These are phyloP conservation scores for Bufo gargarizans DNA, from an alignment of 2,113 vertebrate species.

Conservation along the genomic window DNA sequence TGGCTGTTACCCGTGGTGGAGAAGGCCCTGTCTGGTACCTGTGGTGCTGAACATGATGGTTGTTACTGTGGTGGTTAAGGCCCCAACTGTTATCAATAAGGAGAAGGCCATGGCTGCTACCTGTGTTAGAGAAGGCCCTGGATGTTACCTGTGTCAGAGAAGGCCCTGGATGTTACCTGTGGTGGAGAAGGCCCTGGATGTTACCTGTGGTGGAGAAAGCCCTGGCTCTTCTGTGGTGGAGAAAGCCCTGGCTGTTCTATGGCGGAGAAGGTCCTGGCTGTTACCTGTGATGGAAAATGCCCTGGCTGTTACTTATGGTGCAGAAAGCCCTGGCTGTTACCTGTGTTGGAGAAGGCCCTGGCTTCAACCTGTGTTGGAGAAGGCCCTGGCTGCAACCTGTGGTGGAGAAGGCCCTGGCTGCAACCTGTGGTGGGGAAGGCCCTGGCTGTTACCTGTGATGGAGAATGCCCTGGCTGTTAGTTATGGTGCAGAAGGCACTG, in stretches of 20 bases:
- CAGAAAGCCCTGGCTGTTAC: too few relatives aligned
- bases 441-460: neutral
- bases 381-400: neutral
- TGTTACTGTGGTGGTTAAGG: neutral
- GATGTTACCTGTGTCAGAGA: neutral
- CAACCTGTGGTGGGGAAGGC: neutral
- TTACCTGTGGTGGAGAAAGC: neutral
- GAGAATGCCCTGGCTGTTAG: neutral
- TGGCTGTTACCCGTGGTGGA: neutral
- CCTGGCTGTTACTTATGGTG: too few relatives aligned
- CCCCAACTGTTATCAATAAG: neutral
- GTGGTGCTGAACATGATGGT: too few relatives aligned
- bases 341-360: neutral
- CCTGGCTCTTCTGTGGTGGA: neutral
- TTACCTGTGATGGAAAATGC: neutral
- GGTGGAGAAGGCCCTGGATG: too few relatives aligned
- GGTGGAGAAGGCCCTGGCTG: too few relatives aligned
- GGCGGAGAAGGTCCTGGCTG: neutral
- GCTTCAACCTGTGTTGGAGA: neutral
- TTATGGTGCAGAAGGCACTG: neutral
- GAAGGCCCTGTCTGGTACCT: neutral
- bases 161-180: neutral
- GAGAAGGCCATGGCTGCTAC: neutral
- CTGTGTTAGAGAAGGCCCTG: neutral
- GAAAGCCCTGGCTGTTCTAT: neutral